These are phyloP conservation scores for Stenodera caucasica DNA, from an alignment of 2,888 invertebrate species.

Conservation along the genomic window DNA sequence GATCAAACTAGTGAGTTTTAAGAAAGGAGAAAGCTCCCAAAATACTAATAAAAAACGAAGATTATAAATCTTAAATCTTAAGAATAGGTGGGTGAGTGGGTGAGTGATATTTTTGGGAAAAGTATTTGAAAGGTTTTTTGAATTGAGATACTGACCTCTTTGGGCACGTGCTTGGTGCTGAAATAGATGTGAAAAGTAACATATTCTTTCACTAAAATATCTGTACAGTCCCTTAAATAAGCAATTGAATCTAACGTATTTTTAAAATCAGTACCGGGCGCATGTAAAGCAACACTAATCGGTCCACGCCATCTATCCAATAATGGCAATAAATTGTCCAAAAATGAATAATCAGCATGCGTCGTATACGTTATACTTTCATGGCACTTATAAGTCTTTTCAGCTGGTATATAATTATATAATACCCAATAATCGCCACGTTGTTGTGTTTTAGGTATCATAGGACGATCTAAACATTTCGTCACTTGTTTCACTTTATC, in stretches of 20 bases:
- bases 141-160: constrained; percentile 56
- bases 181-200: constrained; percentile 91
- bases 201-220: constrained; percentile 69
- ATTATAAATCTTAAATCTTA: no score
- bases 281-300: constrained; percentile 83
- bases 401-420: constrained; percentile 81
- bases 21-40: no score
- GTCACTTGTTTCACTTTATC: constrained; percentile 47
- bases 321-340: constrained; percentile 85
- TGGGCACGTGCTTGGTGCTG: constrained; percentile 82
- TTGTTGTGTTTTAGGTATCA: constrained; percentile 52
- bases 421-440: constrained; percentile 76
- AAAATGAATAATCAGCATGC: constrained; percentile 88
- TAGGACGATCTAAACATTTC: constrained; percentile 51
- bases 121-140: background rate
- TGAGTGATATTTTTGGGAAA: no score
- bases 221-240: constrained; percentile 75
- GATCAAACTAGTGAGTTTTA: no score
- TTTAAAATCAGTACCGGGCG: constrained; percentile 81
- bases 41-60: no score
- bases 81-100: no score
- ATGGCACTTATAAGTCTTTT: constrained; percentile 69
- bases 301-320: constrained; percentile 87
- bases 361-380: constrained; percentile 90
- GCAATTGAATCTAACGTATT: constrained; percentile 78